A percentile compares a stretch with the other conserved stretches of the same genome.
Conservation (phyloP, 1,140 invertebrate species). For the Brachionus calyciflorus region DNA sequence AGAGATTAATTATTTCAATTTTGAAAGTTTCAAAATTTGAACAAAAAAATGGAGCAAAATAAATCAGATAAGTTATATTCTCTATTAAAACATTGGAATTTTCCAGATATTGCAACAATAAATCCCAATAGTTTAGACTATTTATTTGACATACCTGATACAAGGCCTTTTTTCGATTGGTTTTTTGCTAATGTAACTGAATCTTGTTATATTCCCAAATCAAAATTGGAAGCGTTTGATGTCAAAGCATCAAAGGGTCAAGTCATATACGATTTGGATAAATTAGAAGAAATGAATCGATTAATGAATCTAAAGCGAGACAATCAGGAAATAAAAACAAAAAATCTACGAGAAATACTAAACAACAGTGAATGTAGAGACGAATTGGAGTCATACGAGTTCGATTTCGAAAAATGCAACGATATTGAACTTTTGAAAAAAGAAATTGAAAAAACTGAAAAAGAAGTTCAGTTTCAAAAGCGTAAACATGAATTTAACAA, state of each 20-base stretch:
- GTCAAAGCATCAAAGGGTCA: conserved; percentile 8
- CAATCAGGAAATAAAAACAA: not conserved
- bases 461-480: not conserved
- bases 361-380: not conserved
- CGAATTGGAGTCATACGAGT: not conserved
- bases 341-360: not conserved
- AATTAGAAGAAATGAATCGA: conserved; percentile 19
- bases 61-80: conserved; percentile 39
- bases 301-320: not conserved
- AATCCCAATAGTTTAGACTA: conserved; percentile 24
- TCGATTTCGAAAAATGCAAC: conserved; percentile 12
- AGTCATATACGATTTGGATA: conserved; percentile 3
- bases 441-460: not conserved
- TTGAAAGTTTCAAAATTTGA: not conserved
- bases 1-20: not conserved
- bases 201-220: not conserved
- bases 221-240: not conserved
- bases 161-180: conserved; percentile 20
- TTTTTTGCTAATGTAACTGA: not conserved
- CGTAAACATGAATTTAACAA: not conserved
- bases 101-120: not conserved
- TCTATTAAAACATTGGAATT: conserved; percentile 15
- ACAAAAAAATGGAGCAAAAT: not conserved
- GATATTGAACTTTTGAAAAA: not conserved
- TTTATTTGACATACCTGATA: conserved; percentile 34